phyloP scores from a whole-genome alignment of 2,113 vertebrate species.

The Vanacampus margaritifer region DNA sequence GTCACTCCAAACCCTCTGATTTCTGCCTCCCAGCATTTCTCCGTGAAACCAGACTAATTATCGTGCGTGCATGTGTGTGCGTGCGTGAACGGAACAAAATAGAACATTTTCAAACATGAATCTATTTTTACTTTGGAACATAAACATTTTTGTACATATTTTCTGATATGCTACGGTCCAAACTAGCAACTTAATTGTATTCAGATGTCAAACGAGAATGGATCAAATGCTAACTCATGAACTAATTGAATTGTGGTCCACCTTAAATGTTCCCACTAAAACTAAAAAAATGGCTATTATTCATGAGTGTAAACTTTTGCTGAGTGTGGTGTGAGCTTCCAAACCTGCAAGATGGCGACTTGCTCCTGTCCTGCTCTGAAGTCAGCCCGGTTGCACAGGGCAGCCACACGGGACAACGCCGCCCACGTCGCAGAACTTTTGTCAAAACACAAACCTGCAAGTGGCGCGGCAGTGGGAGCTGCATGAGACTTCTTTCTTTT shows the following conservation, averaged over 20 bases:
- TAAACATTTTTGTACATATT: too few species aligned
- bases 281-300: not conserved
- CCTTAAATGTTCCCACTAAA: not conserved
- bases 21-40: too few species aligned
- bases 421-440: slow-evolving; percentile 83
- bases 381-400: slow-evolving; percentile 86
- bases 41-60: too few species aligned
- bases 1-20: too few species aligned
- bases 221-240: not conserved
- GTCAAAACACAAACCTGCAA: slow-evolving; percentile 81
- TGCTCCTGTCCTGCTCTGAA: slow-evolving; percentile 84
- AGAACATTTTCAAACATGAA: too few species aligned
- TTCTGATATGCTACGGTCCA: too few species aligned
- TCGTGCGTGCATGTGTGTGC: too few species aligned
- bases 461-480: slow-evolving; percentile 27
- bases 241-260: not conserved
- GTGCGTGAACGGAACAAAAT: too few species aligned
- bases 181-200: too few species aligned
- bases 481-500: slow-evolving; percentile 32
- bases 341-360: slow-evolving; percentile 81
- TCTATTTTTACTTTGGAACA: too few species aligned
- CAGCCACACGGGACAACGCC: slow-evolving; percentile 80
- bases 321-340: slow-evolving; percentile 12
- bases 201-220: not conserved
- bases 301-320: slow-evolving; percentile 8